Percentiles rank a stretch among this genome's conserved stretches.
Evolutionary conservation across 2,888 invertebrate species (phyloP).

Genomic region (Urechis unicinctus): DNA sequence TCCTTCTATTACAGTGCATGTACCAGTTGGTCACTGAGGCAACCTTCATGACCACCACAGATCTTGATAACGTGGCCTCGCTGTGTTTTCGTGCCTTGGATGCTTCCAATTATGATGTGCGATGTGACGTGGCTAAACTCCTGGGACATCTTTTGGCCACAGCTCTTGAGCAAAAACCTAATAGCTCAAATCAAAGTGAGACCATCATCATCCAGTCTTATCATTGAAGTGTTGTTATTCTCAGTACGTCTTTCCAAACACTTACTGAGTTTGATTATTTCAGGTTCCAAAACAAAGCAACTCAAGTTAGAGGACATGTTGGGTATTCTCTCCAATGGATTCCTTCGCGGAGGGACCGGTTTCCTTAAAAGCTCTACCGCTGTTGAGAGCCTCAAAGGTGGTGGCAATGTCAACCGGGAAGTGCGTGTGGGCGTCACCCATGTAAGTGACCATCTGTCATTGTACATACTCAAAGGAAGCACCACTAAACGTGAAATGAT

Average conservation of each 20-base stretch:
- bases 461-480: neutral
- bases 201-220: no score
- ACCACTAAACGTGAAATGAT: no score
- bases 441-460: constrained; percentile 57
- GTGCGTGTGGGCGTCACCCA: constrained; percentile 95
- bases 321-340: constrained; percentile 85
- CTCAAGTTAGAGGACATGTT: constrained; percentile 72
- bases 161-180: constrained; percentile 20
- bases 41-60: constrained; percentile 66
- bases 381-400: constrained; percentile 94
- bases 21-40: constrained; percentile 83
- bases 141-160: constrained; percentile 78
- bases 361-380: constrained; percentile 72
- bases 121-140: constrained; percentile 85
- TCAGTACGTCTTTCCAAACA: no score
- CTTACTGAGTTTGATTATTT: no score
- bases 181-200: neutral
- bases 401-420: constrained; percentile 87
- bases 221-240: no score
- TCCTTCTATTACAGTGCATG: constrained; percentile 62
- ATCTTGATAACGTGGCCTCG: constrained; percentile 84
- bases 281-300: no score
- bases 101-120: constrained; percentile 83
- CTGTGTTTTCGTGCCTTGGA: constrained; percentile 87
- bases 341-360: constrained; percentile 81